Percentiles rank a stretch among this genome's conserved stretches.
These are phyloP conservation scores for Mamestra brassicae DNA, from an alignment of 2,888 invertebrate species.

Conservation along the genomic window DNA sequence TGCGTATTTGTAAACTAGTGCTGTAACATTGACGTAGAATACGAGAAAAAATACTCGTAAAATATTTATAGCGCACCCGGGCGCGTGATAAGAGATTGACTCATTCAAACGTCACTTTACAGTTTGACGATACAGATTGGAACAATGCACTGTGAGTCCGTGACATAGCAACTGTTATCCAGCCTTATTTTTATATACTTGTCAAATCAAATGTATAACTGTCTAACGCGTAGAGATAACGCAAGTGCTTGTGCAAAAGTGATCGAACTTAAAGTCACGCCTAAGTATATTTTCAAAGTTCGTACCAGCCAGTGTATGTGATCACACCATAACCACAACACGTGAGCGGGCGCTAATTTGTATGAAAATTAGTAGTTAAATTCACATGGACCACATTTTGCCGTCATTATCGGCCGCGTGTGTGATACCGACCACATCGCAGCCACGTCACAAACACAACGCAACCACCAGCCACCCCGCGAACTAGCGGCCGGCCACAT, in stretches of 20 bases:
- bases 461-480: too few relatives aligned
- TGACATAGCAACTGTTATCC: constrained; percentile 47
- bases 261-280: background rate
- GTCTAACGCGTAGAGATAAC: constrained; percentile 11
- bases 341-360: too few relatives aligned
- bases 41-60: constrained; percentile 64
- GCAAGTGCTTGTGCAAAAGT: background rate
- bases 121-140: constrained; percentile 55
- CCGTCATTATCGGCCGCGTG: too few relatives aligned
- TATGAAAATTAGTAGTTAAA: too few relatives aligned
- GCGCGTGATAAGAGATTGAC: constrained; percentile 71
- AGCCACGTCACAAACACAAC: too few relatives aligned
- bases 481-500: too few relatives aligned
- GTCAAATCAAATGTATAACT: constrained; percentile 10
- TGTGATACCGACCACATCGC: too few relatives aligned
- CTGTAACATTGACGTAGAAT: constrained; percentile 67
- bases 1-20: constrained; percentile 60
- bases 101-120: constrained; percentile 71
- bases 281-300: constrained; percentile 17
- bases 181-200: constrained; percentile 1
- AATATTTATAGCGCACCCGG: constrained; percentile 62
- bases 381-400: too few relatives aligned
- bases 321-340: background rate
- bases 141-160: constrained; percentile 24
- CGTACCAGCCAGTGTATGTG: background rate